Percentiles rank a stretch among this genome's conserved stretches.
Evolutionary conservation across 1,140 invertebrate genomes (phyloP).

Genomic region (Cotesia chilonis): DNA sequence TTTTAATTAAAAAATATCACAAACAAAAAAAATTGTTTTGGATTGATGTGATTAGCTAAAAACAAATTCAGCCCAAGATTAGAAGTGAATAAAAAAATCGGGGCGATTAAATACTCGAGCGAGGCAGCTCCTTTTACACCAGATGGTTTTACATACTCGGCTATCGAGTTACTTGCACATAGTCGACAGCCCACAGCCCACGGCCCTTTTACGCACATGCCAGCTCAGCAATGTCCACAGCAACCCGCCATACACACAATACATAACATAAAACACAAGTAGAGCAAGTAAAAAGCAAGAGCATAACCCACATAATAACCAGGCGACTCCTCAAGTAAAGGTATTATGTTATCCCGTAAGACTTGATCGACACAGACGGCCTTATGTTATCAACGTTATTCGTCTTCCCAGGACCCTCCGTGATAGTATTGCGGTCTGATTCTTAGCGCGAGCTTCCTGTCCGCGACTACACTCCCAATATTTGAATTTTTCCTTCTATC

Average conservation of each 20-base stretch:
- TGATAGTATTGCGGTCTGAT: slow-evolving; percentile 17
- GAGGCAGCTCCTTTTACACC: slow-evolving; percentile 65
- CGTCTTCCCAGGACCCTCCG: slow-evolving; percentile 42
- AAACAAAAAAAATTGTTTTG: neutral
- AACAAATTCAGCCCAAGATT: slow-evolving; percentile 37
- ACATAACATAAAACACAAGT: too few relatives aligned
- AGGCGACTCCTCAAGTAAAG: slow-evolving; percentile 28
- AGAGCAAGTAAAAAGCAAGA: too few relatives aligned
- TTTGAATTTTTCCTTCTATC: neutral
- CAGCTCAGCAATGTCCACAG: neutral
- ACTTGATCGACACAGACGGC: slow-evolving; percentile 37
- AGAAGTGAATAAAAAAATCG: slow-evolving; percentile 38
- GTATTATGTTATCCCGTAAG: too few relatives aligned
- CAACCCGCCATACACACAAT: too few relatives aligned
- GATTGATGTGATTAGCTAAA: slow-evolving; percentile 26
- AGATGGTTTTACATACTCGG: slow-evolving; percentile 62
- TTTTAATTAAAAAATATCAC: neutral
- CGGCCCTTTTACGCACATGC: slow-evolving; percentile 38
- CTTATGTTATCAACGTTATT: slow-evolving; percentile 53
- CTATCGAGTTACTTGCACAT: slow-evolving; percentile 59
- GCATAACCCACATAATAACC: neutral
- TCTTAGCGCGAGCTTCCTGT: slow-evolving; percentile 4
- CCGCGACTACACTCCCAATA: neutral
- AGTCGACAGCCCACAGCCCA: too few relatives aligned
- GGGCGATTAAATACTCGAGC: slow-evolving; percentile 64